phyloP scores from a whole-genome alignment of 2,797 vertebrate genomes.

The Pseudotriccus pelzelni region DNA sequence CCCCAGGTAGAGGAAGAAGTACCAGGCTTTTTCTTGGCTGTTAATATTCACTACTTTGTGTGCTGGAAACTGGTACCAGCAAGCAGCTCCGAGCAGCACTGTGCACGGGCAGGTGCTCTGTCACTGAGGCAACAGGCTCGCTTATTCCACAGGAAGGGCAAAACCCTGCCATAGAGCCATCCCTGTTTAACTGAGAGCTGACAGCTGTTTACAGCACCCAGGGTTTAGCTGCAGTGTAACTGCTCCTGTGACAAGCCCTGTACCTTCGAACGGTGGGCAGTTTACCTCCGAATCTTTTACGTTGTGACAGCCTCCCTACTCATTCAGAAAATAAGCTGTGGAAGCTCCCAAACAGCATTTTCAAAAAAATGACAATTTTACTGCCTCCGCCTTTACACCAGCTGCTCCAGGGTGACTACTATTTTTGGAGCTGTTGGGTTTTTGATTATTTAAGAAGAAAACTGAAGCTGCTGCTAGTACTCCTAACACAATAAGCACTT shows the following conservation, averaged over 20 bases:
- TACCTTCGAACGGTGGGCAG: not conserved
- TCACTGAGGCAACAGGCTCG: not conserved
- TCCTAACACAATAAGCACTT: not conserved
- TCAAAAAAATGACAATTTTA: constrained; percentile 20
- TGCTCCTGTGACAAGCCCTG: not conserved
- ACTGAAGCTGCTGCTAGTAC: not conserved
- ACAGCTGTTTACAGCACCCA: constrained; percentile 31
- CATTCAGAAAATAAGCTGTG: constrained; percentile 36
- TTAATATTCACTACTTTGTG: not conserved
- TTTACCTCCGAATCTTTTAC: constrained; percentile 17
- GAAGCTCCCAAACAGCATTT: not conserved
- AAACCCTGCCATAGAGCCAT: not conserved
- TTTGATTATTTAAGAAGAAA: not conserved
- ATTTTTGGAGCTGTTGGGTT: not conserved
- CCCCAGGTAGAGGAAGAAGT: not conserved
- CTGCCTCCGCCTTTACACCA: not conserved
- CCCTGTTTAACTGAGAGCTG: constrained; percentile 30
- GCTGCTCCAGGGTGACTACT: not conserved
- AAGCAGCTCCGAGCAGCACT: not conserved
- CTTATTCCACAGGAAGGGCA: not conserved
- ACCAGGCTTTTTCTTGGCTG: not conserved
- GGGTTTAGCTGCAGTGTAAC: constrained; percentile 8
- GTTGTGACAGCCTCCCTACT: not conserved
- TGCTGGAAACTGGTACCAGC: not conserved
- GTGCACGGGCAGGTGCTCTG: not conserved